Evolutionary conservation across 2,113 vertebrate genomes (phyloP).

Genomic region (Psettodes erumei): DNA sequence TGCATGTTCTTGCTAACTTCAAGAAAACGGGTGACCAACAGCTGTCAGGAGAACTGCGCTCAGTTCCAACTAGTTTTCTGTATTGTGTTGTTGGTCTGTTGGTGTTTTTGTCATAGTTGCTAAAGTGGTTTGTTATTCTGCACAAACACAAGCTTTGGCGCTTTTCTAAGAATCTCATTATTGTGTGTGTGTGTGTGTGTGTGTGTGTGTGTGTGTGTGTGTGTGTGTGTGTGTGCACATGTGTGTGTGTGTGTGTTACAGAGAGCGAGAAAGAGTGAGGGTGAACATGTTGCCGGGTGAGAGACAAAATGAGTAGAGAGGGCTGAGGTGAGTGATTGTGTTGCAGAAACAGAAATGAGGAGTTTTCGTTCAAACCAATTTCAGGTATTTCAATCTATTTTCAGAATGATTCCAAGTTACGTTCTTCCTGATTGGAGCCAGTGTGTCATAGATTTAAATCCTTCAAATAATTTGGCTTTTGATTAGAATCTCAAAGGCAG

Average conservation of each 20-base stretch:
- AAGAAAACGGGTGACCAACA: slow-evolving; percentile 7
- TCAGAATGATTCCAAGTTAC: not conserved
- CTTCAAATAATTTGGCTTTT: not conserved
- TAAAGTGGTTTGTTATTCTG: slow-evolving; percentile 10
- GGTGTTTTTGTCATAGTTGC: not conserved
- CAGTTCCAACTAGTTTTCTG: not conserved
- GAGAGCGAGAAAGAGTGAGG: not conserved
- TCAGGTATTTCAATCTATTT: not conserved
- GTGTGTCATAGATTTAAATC: not conserved
- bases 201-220: slow-evolving; percentile 6
- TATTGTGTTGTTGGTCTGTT: slow-evolving; percentile 20
- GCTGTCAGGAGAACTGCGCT: slow-evolving; percentile 7
- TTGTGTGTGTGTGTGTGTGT: not conserved
- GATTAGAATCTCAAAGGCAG: not conserved
- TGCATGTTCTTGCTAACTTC: not conserved
- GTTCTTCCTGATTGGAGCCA: not conserved
- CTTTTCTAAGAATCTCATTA: not conserved
- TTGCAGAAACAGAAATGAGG: not conserved
- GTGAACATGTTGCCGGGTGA: not conserved
- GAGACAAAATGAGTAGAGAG: not conserved
- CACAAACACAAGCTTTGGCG: not conserved
- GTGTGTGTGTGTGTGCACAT: not conserved
- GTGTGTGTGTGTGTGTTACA: not conserved
- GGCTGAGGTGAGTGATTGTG: not conserved
- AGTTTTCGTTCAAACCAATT: not conserved